phyloP scores from a whole-genome alignment of 2,888 invertebrate species.

The Lochmaea crataegi region DNA sequence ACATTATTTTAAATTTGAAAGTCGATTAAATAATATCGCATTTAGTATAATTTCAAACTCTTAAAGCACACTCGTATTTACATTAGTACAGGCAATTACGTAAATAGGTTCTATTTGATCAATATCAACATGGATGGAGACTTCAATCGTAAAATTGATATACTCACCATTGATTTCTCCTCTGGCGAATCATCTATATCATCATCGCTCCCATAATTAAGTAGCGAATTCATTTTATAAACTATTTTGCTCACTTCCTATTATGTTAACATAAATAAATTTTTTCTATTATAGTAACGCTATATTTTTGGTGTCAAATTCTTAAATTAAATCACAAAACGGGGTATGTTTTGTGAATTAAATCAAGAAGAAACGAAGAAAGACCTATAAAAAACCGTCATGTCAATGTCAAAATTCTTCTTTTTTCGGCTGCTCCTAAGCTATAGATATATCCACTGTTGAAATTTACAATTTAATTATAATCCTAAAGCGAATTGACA shows the following conservation, averaged over 20 bases:
- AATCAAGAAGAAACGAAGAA: no score
- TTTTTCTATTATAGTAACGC: background rate
- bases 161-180: slow-evolving; percentile 56
- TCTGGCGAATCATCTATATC: slow-evolving; percentile 70
- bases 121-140: slow-evolving; percentile 19
- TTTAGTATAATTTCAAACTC: no score
- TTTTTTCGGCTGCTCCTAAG: no score
- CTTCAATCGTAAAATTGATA: background rate
- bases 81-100: slow-evolving; percentile 2
- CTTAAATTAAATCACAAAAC: no score
- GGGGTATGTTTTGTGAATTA: no score
- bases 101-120: slow-evolving; percentile 26
- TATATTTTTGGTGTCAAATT: background rate
- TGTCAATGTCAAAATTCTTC: no score
- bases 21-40: no score
- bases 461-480: no score
- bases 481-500: no score
- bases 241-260: slow-evolving; percentile 16
- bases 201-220: slow-evolving; percentile 84
- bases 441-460: no score
- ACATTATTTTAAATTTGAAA: background rate
- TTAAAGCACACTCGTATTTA: background rate
- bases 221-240: slow-evolving; percentile 76
- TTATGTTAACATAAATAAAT: background rate
- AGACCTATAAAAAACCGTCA: no score